Conservation (phyloP, 2,888 invertebrate genomes). For the Napeogenes inachia region DNA sequence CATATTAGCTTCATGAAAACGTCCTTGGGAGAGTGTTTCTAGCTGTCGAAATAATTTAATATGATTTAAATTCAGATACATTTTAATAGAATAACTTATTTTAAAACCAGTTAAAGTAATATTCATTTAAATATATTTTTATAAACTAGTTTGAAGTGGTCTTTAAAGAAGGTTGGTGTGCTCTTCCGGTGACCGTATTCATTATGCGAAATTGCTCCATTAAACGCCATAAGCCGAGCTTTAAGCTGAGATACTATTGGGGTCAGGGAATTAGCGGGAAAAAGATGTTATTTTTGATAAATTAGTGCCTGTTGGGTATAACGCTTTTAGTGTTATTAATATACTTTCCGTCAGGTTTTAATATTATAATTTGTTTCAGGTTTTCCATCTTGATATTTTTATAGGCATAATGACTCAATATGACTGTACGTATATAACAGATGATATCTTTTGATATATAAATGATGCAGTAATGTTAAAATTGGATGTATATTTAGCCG, state of each 20-base stretch:
- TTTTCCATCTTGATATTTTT: no score
- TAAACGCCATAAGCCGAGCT: constrained; percentile 53
- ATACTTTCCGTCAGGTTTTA: background rate
- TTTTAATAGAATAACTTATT: constrained; percentile 4
- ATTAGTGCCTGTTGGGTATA: constrained; percentile 7
- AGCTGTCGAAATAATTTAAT: no score
- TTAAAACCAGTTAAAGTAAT: constrained; percentile 10
- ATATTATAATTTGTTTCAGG: background rate
- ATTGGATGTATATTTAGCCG: no score
- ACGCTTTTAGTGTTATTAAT: constrained; percentile 5
- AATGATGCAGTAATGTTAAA: no score
- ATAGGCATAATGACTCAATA: no score
- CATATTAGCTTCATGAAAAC: no score
- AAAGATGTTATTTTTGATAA: constrained; percentile 21
- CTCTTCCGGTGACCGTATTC: constrained; percentile 44
- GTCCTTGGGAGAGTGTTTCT: no score
- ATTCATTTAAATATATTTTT: constrained; percentile 14
- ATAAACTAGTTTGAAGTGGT: constrained; percentile 20
- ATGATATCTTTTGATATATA: no score
- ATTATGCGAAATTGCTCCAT: constrained; percentile 61
- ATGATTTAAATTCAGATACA: constrained; percentile 5
- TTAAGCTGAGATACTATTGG: constrained; percentile 33
- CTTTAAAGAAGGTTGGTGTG: constrained; percentile 30
- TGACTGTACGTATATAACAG: no score
- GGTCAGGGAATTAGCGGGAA: constrained; percentile 27